A percentile compares a stretch with the other conserved stretches of the same genome.
phyloP scores from a whole-genome alignment of 2,888 invertebrate species.

The Amblyjoppa fuscipennis region DNA sequence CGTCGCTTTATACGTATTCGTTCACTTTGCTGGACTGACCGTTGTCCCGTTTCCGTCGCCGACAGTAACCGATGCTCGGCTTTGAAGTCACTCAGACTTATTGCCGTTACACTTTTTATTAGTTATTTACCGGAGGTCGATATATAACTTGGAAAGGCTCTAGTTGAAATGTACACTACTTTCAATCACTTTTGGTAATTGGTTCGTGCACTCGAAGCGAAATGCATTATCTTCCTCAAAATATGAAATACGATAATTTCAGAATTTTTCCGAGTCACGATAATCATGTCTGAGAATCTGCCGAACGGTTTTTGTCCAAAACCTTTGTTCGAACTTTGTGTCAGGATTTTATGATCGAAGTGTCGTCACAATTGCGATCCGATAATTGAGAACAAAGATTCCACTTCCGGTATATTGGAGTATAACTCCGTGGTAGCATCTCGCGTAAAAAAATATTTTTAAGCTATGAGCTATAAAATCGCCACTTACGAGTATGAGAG shows the following conservation, averaged over 20 bases:
- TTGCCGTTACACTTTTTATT: neutral
- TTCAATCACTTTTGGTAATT: constrained; percentile 2
- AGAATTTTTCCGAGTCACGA: too few species aligned
- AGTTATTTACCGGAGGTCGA: neutral
- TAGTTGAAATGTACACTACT: neutral
- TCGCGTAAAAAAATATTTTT: too few species aligned
- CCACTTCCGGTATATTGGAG: too few species aligned
- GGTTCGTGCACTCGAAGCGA: neutral
- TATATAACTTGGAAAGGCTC: neutral
- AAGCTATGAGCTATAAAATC: neutral
- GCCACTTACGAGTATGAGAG: neutral
- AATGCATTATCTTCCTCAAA: neutral
- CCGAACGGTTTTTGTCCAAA: too few species aligned
- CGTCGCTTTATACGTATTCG: neutral
- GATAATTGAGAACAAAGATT: too few species aligned
- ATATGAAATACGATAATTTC: too few species aligned
- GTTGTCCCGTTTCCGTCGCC: neutral
- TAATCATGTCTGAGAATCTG: too few species aligned
- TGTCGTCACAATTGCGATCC: too few species aligned
- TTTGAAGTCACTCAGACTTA: constrained; percentile 2
- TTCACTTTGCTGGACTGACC: neutral
- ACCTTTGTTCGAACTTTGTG: too few species aligned
- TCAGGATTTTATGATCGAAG: too few species aligned
- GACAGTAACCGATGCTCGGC: neutral
- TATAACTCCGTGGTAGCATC: too few species aligned